Conservation (phyloP, 2,888 invertebrate species). For the Drosophila incognita region DNA sequence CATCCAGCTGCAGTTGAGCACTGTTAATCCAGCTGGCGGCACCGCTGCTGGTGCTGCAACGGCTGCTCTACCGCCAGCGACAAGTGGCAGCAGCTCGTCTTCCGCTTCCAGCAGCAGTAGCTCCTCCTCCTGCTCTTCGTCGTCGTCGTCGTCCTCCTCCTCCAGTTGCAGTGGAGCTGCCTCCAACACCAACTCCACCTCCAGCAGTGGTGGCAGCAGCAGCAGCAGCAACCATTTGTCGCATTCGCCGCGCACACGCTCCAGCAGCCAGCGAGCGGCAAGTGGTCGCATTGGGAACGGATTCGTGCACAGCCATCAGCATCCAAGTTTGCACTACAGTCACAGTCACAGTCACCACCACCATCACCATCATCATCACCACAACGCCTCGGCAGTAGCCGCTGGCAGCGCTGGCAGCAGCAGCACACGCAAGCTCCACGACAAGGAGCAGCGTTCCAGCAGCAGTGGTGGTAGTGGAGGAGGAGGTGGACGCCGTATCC, state of each 20-base stretch:
- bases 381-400: conserved; percentile 67
- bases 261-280: conserved; percentile 73
- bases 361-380: conserved; percentile 49
- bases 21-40: conserved; percentile 88
- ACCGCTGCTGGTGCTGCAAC: conserved; percentile 18
- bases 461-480: not conserved
- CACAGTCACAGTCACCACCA: conserved; percentile 58
- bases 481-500: not conserved
- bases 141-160: not conserved
- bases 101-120: conserved; percentile 1
- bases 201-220: conserved; percentile 6
- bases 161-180: conserved; percentile 11
- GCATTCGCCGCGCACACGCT: conserved; percentile 63
- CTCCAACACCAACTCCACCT: not conserved
- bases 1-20: conserved; percentile 96
- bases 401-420: conserved; percentile 51
- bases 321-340: conserved; percentile 71
- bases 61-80: conserved; percentile 29
- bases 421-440: conserved; percentile 43
- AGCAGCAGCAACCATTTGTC: conserved; percentile 11
- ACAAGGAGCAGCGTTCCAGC: conserved; percentile 22
- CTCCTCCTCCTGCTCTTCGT: conserved; percentile 30
- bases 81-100: conserved; percentile 9
- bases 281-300: conserved; percentile 50
- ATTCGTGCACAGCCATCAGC: conserved; percentile 70